Evolutionary conservation across 2,113 vertebrate genomes (phyloP).

Genomic region (Picathartes gymnocephalus): DNA sequence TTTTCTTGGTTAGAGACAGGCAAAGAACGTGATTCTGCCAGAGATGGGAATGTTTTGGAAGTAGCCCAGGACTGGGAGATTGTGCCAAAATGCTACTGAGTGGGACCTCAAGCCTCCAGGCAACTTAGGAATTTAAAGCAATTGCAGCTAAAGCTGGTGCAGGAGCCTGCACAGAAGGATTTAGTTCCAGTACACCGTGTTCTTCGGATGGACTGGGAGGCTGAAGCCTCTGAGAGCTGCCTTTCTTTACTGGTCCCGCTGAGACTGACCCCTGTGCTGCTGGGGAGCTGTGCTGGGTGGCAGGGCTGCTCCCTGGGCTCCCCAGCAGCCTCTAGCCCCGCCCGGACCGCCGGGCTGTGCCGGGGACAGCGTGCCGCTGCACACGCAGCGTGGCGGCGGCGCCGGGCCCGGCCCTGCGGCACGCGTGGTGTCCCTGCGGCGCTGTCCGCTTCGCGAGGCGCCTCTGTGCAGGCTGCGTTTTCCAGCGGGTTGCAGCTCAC

Average conservation of each 20-base stretch:
- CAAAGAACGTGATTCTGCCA: not conserved
- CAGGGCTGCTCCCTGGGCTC: not conserved
- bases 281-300: not conserved
- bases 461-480: not conserved
- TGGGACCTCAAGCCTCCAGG: not conserved
- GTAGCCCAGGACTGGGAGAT: not conserved
- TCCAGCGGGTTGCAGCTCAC: not conserved
- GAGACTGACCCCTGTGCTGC: not conserved
- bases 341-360: rapidly evolving
- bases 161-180: not conserved
- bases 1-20: not conserved
- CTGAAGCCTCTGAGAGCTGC: not conserved
- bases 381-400: not conserved
- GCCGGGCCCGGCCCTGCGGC: not conserved
- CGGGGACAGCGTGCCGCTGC: not conserved
- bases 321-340: not conserved
- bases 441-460: rapidly evolving
- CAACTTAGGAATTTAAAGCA: not conserved
- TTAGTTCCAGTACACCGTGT: not conserved
- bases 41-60: not conserved
- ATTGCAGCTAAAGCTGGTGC: not conserved
- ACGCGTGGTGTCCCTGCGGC: rapidly evolving
- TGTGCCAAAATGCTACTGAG: not conserved
- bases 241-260: not conserved
- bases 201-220: not conserved